A percentile compares a stretch with the other conserved stretches of the same genome.
Evolutionary conservation across 1,140 invertebrate species (phyloP).

Genomic region (Melitaea cinxia): DNA sequence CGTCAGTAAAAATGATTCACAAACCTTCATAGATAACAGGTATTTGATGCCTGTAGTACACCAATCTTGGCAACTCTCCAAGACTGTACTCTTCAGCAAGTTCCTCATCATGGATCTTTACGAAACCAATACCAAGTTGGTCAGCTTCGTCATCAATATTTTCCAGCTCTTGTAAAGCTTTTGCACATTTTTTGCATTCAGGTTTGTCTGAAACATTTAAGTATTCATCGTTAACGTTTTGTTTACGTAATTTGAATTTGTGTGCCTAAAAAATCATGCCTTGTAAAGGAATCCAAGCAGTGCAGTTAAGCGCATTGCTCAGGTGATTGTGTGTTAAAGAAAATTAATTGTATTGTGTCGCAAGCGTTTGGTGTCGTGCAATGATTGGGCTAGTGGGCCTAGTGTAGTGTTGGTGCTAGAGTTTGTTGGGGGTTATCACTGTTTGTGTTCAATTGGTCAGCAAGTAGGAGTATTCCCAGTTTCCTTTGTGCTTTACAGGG

Average conservation of each 20-base stretch:
- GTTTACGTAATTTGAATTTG: conserved; percentile 7
- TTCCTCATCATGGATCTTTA: conserved; percentile 96
- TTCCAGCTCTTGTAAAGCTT: conserved; percentile 94
- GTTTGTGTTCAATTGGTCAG: conserved; percentile 11
- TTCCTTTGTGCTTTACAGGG: conserved; percentile 17
- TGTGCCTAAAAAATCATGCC: conserved; percentile 53
- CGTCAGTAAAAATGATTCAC: conserved; percentile 65
- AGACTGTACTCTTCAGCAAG: conserved; percentile 96
- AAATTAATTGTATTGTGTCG: conserved; percentile 60
- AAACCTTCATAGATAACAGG: conserved; percentile 97
- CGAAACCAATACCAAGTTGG: conserved; percentile 96
- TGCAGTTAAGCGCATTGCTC: conserved; percentile 71
- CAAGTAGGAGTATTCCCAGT: conserved; percentile 14
- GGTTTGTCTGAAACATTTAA: conserved; percentile 88
- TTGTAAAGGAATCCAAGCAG: conserved; percentile 65
- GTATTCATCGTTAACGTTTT: conserved; percentile 16
- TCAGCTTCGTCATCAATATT: conserved; percentile 98
- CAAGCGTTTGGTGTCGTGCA: conserved; percentile 69
- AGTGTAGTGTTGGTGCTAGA: conserved; percentile 24
- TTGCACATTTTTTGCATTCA: conserved; percentile 95
- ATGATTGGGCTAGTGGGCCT: conserved; percentile 38
- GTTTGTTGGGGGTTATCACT: conserved; percentile 25
- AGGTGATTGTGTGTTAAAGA: conserved; percentile 64
- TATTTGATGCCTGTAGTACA: conserved; percentile 97
- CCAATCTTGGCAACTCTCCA: conserved; percentile 92